Evolutionary conservation across 2,888 invertebrate species (phyloP).

Genomic region (Caenorhabditis plicata): DNA sequence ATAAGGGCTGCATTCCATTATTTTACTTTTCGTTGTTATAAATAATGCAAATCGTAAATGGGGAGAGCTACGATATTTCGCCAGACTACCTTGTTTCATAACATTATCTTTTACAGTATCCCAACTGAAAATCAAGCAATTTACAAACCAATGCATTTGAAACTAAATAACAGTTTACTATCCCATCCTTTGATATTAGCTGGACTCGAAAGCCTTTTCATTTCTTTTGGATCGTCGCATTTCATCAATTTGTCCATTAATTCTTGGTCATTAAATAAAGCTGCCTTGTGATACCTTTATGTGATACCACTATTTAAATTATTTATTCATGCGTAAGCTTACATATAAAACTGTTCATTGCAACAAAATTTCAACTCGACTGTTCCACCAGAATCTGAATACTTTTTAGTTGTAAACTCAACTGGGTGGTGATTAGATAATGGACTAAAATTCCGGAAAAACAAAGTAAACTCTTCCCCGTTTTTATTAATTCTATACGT

Average conservation of each 20-base stretch:
- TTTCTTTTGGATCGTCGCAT: conserved; percentile 10
- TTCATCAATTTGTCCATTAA: conserved; percentile 8
- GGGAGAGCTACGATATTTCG: conserved; percentile 28
- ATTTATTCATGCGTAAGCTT: neutral
- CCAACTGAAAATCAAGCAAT: conserved; percentile 30
- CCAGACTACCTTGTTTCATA: conserved; percentile 32
- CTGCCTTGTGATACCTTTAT: conserved; percentile 32
- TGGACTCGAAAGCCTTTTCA: conserved; percentile 24
- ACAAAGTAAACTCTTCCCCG: conserved; percentile 18
- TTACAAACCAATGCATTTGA: neutral
- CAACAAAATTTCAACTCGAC: conserved; percentile 13
- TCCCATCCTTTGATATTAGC: conserved; percentile 6
- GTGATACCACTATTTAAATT: neutral
- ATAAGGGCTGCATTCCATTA: conserved; percentile 43
- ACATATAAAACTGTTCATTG: conserved; percentile 33
- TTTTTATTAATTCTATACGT: conserved; percentile 15
- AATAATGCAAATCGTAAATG: conserved; percentile 32
- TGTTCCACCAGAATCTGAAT: neutral
- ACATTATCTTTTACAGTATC: conserved; percentile 24
- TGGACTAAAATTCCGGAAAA: conserved; percentile 28
- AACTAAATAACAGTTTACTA: conserved; percentile 3
- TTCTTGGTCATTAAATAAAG: conserved; percentile 1
- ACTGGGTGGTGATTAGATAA: conserved; percentile 31
- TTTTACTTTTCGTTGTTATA: conserved; percentile 27
- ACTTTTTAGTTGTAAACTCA: conserved; percentile 9